A percentile compares a stretch with the other conserved stretches of the same genome.
phyloP scores from a whole-genome alignment of 2,797 vertebrate species.

The Crocodylus rhombifer region DNA sequence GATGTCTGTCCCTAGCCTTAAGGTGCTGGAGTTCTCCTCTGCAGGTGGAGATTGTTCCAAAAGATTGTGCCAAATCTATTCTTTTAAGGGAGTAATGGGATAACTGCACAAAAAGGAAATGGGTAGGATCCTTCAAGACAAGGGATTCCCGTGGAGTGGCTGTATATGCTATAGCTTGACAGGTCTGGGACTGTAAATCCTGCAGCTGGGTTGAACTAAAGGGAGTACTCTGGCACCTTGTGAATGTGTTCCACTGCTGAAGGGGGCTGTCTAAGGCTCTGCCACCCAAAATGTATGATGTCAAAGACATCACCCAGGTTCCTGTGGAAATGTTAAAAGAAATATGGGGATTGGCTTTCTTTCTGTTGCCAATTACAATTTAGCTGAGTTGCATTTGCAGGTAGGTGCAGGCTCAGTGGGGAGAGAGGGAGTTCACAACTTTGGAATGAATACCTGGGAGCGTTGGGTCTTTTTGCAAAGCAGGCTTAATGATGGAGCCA shows the following conservation, averaged over 20 bases:
- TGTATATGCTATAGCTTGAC: neutral
- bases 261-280: constrained; percentile 58
- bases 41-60: neutral
- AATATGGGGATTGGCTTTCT: constrained; percentile 33
- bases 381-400: constrained; percentile 61
- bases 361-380: constrained; percentile 38
- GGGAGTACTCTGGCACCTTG: constrained; percentile 39
- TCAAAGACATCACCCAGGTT: constrained; percentile 56
- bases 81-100: neutral
- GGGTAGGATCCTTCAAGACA: neutral
- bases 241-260: constrained; percentile 20
- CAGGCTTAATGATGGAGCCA: neutral
- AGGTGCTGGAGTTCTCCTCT: neutral
- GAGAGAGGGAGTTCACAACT: neutral
- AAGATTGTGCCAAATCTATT: neutral
- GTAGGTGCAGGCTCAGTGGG: constrained; percentile 61
- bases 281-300: constrained; percentile 67
- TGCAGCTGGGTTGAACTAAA: constrained; percentile 18
- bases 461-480: constrained; percentile 1
- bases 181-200: constrained; percentile 34
- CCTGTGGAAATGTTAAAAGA: constrained; percentile 45
- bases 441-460: constrained; percentile 11
- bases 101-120: rapidly evolving
- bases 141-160: neutral
- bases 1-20: too few relatives aligned